Conservation (phyloP, 2,888 invertebrate species). For the Acanthosepion pharaonis region DNA sequence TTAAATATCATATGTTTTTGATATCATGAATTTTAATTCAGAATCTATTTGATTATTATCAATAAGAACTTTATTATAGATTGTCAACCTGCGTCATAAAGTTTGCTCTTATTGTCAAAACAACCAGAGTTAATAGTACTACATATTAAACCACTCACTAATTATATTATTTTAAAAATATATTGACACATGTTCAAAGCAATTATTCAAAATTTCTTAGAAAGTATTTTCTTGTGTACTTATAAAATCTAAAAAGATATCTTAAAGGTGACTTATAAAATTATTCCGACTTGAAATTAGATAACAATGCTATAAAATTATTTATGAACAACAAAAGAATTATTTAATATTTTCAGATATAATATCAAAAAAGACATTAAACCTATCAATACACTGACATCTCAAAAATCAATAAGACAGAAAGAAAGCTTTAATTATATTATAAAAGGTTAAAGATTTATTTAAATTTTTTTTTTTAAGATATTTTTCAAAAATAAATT, state of each 20-base stretch:
- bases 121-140: neutral
- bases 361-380: neutral
- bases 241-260: neutral
- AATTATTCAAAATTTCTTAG: neutral
- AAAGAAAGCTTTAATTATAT: neutral
- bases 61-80: too few species aligned
- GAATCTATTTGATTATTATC: too few species aligned
- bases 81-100: neutral
- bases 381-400: neutral
- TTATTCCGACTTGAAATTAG: too few species aligned
- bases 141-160: neutral
- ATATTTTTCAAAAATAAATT: neutral
- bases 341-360: neutral
- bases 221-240: neutral
- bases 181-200: neutral
- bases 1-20: too few species aligned
- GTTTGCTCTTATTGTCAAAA: neutral
- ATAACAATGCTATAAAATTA: neutral
- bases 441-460: neutral
- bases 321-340: neutral
- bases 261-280: too few species aligned
- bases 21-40: too few species aligned
- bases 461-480: neutral
- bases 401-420: neutral
- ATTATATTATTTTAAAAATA: neutral